Conservation (phyloP, 2,797 vertebrate species). For the Coreius guichenoti region DNA sequence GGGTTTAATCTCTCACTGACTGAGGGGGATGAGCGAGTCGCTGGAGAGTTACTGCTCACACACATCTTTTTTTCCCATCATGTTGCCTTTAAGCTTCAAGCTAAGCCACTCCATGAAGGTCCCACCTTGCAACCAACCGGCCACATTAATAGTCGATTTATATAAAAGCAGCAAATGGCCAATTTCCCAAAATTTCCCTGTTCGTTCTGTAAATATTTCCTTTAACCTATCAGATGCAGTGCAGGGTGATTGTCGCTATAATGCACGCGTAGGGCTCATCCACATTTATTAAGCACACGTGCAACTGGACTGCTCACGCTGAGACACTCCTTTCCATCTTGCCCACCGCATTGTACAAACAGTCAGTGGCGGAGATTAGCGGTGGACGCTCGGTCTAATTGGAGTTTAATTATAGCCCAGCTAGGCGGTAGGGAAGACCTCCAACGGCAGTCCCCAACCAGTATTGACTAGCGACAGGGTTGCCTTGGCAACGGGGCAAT, state of each 20-base stretch:
- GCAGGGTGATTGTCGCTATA: neutral
- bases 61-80: conserved; percentile 4
- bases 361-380: conserved; percentile 56
- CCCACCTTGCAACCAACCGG: neutral
- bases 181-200: neutral
- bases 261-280: neutral
- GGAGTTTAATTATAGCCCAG: conserved; percentile 77
- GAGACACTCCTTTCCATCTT: conserved; percentile 19
- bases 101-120: conserved; percentile 9
- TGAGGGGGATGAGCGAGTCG: neutral
- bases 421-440: conserved; percentile 62
- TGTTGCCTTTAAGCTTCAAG: neutral
- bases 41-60: conserved; percentile 33
- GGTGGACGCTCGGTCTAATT: conserved; percentile 64
- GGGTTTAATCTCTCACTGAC: conserved; percentile 15
- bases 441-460: conserved; percentile 56
- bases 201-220: conserved; percentile 1
- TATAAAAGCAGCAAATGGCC: conserved; percentile 11
- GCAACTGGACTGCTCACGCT: neutral
- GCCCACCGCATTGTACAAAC: conserved; percentile 38
- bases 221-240: neutral
- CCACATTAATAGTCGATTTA: neutral
- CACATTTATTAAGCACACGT: conserved; percentile 22
- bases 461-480: conserved; percentile 70
- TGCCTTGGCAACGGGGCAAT: conserved; percentile 78